A percentile compares a stretch with the other conserved stretches of the same genome.
Evolutionary conservation across 2,797 vertebrate genomes (phyloP).

Genomic region (Catharus ustulatus): DNA sequence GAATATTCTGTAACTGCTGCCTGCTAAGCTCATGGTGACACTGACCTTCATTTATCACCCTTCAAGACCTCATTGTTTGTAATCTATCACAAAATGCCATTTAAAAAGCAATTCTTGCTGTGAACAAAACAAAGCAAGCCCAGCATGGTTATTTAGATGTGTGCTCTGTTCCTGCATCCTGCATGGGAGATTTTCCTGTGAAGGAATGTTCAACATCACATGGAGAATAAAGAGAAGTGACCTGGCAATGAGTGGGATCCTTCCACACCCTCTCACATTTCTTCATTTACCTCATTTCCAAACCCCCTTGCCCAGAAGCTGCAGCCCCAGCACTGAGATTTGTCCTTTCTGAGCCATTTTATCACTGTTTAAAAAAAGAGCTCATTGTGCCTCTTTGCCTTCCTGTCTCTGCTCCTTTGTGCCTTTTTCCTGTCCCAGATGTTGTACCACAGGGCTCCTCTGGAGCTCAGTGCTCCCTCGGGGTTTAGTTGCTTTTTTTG

Average conservation of each 20-base stretch:
- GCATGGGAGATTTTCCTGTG: not conserved
- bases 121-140: not conserved
- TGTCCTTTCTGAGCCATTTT: not conserved
- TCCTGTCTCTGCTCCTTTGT: constrained; percentile 31
- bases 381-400: not conserved
- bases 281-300: not conserved
- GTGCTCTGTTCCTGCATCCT: not conserved
- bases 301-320: not conserved
- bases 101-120: not conserved
- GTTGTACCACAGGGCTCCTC: not conserved
- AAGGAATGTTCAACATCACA: not conserved
- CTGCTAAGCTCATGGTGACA: not conserved
- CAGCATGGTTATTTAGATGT: not conserved
- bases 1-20: not conserved
- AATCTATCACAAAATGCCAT: not conserved
- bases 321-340: not conserved
- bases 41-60: not conserved
- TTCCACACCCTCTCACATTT: not conserved
- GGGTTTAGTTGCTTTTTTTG: not conserved
- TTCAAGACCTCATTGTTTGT: not conserved
- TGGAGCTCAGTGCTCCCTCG: not conserved
- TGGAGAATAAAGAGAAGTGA: not conserved
- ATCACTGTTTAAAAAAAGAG: rapidly evolving
- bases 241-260: not conserved
- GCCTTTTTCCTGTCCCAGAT: constrained; percentile 3